phyloP scores from a whole-genome alignment of 2,888 invertebrate species.

The Acrobasis repandana region DNA sequence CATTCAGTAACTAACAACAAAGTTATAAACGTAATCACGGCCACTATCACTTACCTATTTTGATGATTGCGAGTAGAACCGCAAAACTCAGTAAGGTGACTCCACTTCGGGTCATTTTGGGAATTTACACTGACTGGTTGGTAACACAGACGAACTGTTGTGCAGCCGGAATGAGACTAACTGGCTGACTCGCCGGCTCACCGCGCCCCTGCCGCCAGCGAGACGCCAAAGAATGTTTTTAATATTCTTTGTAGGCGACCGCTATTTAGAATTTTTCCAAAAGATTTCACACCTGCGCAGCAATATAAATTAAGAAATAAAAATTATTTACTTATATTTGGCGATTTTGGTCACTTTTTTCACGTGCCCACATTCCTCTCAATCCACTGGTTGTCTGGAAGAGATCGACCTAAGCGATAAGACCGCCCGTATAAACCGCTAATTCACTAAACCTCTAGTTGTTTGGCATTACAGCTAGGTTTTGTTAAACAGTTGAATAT shows the following conservation, averaged over 20 bases:
- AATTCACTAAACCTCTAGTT: too few relatives aligned
- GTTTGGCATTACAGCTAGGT: too few relatives aligned
- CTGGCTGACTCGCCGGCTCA: too few relatives aligned
- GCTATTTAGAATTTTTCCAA: constrained; percentile 8
- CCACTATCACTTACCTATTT: constrained; percentile 59
- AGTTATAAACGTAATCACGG: neutral
- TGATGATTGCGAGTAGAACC: constrained; percentile 63
- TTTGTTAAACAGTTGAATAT: too few relatives aligned
- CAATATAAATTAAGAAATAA: too few relatives aligned
- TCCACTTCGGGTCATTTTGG: constrained; percentile 62
- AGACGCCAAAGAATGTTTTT: constrained; percentile 67
- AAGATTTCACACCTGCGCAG: too few relatives aligned
- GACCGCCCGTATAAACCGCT: too few relatives aligned
- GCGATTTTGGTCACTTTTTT: too few relatives aligned
- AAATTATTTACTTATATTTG: too few relatives aligned
- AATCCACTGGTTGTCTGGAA: too few relatives aligned
- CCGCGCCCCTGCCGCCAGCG: constrained; percentile 51
- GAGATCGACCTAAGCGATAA: too few relatives aligned
- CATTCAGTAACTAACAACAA: neutral
- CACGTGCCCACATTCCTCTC: too few relatives aligned
- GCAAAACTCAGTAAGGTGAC: constrained; percentile 54
- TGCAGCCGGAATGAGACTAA: constrained; percentile 52
- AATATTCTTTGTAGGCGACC: constrained; percentile 52
- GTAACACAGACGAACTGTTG: constrained; percentile 50
- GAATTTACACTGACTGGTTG: constrained; percentile 35